phyloP scores from a whole-genome alignment of 2,888 invertebrate genomes.

The Epirrhoe alternata region DNA sequence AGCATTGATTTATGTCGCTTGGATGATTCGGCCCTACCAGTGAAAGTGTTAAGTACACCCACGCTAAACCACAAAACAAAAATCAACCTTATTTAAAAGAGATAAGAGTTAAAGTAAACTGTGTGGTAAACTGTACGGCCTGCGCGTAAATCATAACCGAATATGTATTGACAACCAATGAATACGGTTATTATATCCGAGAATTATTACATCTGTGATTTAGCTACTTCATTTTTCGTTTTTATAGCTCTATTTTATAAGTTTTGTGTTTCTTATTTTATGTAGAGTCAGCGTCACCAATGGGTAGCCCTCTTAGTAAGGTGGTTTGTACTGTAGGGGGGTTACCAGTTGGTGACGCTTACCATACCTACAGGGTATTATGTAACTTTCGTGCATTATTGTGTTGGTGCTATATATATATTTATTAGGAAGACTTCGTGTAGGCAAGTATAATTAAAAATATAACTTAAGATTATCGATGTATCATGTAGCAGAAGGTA shows the following conservation, averaged over 20 bases:
- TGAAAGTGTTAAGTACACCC: conserved; percentile 69
- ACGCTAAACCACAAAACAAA: conserved; percentile 23
- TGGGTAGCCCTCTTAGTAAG: too few species aligned
- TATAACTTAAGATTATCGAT: too few species aligned
- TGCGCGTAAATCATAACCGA: conserved; percentile 74
- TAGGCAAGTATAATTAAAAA: too few species aligned
- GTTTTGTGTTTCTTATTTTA: neutral
- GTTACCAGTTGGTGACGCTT: too few species aligned
- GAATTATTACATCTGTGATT: conserved; percentile 58
- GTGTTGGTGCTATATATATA: too few species aligned
- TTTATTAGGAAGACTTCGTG: too few species aligned
- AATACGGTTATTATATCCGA: conserved; percentile 67
- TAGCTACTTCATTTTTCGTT: conserved; percentile 31
- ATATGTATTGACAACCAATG: conserved; percentile 79
- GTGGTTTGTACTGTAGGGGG: too few species aligned
- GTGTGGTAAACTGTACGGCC: conserved; percentile 32
- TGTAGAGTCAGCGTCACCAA: too few species aligned
- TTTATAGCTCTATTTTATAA: neutral
- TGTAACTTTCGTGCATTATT: too few species aligned
- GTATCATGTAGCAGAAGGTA: too few species aligned
- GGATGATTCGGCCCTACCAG: conserved; percentile 57
- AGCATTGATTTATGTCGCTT: conserved; percentile 75
- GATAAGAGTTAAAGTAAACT: conserved; percentile 27
- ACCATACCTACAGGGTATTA: too few species aligned
- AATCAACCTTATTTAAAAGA: conserved; percentile 28